Evolutionary conservation across 2,113 vertebrate genomes (phyloP).

Genomic region (Paratilapia polleni): DNA sequence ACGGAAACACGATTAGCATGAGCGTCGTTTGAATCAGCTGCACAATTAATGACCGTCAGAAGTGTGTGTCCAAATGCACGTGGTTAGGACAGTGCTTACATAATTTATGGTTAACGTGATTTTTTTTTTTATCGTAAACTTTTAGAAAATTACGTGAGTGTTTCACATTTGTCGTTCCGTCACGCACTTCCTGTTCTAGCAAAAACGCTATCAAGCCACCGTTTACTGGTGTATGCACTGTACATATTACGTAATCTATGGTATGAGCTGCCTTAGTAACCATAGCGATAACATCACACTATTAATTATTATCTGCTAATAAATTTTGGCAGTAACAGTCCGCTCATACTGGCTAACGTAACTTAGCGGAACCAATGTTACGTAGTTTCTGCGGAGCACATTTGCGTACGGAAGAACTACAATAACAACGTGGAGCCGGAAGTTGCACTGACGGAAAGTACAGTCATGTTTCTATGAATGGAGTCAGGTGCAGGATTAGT

Average conservation of each 20-base stretch:
- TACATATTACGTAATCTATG: not conserved
- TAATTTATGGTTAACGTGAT: not conserved
- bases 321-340: rapidly evolving
- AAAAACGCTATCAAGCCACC: not conserved
- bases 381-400: not conserved
- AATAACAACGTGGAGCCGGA: conserved; percentile 34
- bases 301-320: not conserved
- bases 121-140: not conserved
- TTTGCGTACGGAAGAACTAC: not conserved
- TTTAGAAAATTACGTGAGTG: not conserved
- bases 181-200: conserved; percentile 4
- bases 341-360: not conserved
- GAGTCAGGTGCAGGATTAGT: not conserved
- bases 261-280: no score
- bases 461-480: not conserved
- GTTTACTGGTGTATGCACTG: not conserved
- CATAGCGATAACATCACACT: not conserved
- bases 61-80: not conserved
- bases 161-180: not conserved
- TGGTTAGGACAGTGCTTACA: not conserved
- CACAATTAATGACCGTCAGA: not conserved
- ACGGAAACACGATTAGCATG: not conserved
- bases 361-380: not conserved
- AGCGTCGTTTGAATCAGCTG: not conserved
- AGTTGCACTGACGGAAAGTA: not conserved